Conservation (phyloP, 1,140 invertebrate genomes). For the Heliothis subflexa region DNA sequence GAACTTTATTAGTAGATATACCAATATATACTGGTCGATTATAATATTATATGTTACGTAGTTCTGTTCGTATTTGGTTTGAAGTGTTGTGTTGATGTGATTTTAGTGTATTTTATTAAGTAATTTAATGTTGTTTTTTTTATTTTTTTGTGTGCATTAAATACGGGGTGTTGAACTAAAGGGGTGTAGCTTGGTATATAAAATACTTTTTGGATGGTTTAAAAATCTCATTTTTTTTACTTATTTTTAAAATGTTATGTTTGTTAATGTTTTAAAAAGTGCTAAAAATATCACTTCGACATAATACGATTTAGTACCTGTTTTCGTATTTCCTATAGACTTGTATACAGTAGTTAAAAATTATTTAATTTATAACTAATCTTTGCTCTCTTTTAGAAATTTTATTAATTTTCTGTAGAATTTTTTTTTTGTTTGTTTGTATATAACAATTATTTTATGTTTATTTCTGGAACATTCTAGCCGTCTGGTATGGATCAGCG, state of each 20-base stretch:
- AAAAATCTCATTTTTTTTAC: too few relatives aligned
- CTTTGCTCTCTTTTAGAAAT: not conserved
- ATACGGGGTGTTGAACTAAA: not conserved
- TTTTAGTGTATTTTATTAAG: not conserved
- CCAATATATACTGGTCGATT: too few relatives aligned
- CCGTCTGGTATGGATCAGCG: slow-evolving; percentile 91
- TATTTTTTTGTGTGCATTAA: not conserved
- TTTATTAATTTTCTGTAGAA: not conserved
- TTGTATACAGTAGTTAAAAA: too few relatives aligned
- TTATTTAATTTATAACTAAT: not conserved
- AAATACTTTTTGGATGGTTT: too few relatives aligned
- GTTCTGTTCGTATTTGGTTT: not conserved
- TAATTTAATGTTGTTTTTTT: not conserved
- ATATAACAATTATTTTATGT: slow-evolving; percentile 56
- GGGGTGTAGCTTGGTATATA: too few relatives aligned
- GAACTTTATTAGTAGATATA: slow-evolving; percentile 55
- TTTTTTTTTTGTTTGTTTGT: slow-evolving; percentile 59
- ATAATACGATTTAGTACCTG: not conserved
- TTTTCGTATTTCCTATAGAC: too few relatives aligned
- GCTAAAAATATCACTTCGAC: not conserved
- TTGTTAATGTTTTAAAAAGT: too few relatives aligned
- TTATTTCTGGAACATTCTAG: slow-evolving; percentile 64
- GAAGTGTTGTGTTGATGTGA: slow-evolving; percentile 1
- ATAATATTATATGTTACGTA: too few relatives aligned
- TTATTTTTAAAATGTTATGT: too few relatives aligned